phyloP scores from a whole-genome alignment of 2,888 invertebrate genomes.

The Microctonus hyperodae region DNA sequence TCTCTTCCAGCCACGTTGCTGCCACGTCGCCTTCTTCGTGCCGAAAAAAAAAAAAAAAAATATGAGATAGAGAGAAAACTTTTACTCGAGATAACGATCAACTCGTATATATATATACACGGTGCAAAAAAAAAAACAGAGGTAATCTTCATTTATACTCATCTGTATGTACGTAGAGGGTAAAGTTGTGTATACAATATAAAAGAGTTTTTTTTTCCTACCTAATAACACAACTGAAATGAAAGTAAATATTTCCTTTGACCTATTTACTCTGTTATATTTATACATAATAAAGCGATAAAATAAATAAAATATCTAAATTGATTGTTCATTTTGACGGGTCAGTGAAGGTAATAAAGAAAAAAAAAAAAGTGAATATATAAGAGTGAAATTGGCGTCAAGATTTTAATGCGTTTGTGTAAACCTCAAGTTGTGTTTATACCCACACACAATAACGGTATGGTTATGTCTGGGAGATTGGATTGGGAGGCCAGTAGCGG shows the following conservation, averaged over 20 bases:
- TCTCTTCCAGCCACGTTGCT: slow-evolving; percentile 53
- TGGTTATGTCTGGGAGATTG: slow-evolving; percentile 17
- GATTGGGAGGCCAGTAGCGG: slow-evolving; percentile 28
- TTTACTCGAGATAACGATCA: slow-evolving; percentile 51
- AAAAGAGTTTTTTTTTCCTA: slow-evolving; percentile 1
- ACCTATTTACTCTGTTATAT: background rate
- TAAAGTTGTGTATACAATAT: background rate
- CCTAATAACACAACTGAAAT: slow-evolving; percentile 5
- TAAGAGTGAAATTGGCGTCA: background rate
- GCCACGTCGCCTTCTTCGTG: slow-evolving; percentile 39
- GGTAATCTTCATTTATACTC: slow-evolving; percentile 23
- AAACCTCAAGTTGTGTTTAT: background rate
- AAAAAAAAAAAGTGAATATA: slow-evolving; percentile 17
- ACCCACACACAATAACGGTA: background rate
- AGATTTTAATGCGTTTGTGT: background rate
- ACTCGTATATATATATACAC: slow-evolving; percentile 23
- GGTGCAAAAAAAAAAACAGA: slow-evolving; percentile 3
- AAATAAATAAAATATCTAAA: slow-evolving; percentile 20
- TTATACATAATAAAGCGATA: background rate
- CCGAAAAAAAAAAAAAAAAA: slow-evolving; percentile 29
- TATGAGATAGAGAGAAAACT: slow-evolving; percentile 35
- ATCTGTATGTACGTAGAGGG: slow-evolving; percentile 10
- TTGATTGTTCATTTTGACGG: slow-evolving; percentile 16
- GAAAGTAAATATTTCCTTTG: slow-evolving; percentile 1
- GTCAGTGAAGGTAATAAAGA: slow-evolving; percentile 21